phyloP scores from a whole-genome alignment of 1,140 invertebrate genomes.

The Aphidius ervi region DNA sequence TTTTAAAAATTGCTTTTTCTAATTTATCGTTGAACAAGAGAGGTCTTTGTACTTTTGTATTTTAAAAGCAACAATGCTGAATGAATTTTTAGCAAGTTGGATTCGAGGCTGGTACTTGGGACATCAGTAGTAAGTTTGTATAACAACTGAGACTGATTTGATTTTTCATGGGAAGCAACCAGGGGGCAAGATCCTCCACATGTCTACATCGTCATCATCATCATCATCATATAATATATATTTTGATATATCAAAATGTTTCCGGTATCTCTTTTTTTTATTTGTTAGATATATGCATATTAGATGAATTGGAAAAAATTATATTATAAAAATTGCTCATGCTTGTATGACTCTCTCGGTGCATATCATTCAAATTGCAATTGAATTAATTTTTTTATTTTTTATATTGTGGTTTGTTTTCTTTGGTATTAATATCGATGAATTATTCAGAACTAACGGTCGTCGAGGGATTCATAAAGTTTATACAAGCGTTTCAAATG shows the following conservation, averaged over 20 bases:
- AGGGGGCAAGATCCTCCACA: background rate
- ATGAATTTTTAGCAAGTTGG: too few species aligned
- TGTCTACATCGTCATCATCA: background rate
- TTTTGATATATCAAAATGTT: too few species aligned
- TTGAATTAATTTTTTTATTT: conserved; percentile 21
- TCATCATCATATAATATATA: too few species aligned
- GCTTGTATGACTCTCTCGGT: too few species aligned
- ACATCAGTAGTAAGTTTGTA: too few species aligned
- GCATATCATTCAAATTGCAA: conserved; percentile 11
- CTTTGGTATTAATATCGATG: conserved; percentile 21
- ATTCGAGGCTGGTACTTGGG: too few species aligned
- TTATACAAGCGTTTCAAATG: conserved; percentile 21
- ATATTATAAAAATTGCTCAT: too few species aligned
- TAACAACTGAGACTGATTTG: conserved; percentile 16
- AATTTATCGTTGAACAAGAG: too few species aligned
- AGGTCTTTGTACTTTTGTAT: too few species aligned
- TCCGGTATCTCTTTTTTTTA: too few species aligned
- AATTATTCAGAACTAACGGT: conserved; percentile 23
- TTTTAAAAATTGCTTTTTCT: too few species aligned
- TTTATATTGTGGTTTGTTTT: background rate
- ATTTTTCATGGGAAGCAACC: conserved; percentile 15
- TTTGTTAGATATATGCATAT: background rate
- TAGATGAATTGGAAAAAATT: background rate
- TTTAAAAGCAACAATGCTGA: too few species aligned
- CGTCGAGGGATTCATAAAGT: conserved; percentile 20